Evolutionary conservation across 30 jellyfish, hydroid and myxozoan species (phyloP).

Genomic region (Nemopilema nomurai): DNA sequence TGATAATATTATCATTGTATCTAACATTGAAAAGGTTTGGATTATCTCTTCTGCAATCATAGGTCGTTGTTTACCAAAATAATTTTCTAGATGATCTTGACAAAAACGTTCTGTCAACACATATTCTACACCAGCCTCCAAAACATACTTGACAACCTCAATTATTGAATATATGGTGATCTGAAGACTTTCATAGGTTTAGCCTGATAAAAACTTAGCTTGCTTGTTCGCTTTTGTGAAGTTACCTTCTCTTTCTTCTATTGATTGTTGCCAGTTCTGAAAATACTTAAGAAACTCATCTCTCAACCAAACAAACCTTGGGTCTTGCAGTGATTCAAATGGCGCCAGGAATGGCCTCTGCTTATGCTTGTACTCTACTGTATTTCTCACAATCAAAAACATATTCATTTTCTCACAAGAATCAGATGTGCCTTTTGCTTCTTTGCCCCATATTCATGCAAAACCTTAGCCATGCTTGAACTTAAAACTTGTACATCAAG

Average conservation of each 20-base stretch:
- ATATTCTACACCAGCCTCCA: slow-evolving; percentile 17
- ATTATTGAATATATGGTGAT: slow-evolving; percentile 33
- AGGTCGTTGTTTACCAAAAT: slow-evolving; percentile 74
- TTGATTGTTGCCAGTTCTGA: slow-evolving; percentile 42
- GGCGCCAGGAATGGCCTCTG: slow-evolving; percentile 66
- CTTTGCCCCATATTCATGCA: slow-evolving; percentile 51
- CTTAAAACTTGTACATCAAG: slow-evolving; percentile 56
- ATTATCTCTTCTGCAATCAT: slow-evolving; percentile 63
- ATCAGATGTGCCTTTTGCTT: slow-evolving; percentile 48
- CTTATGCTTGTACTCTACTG: slow-evolving; percentile 29
- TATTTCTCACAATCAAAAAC: slow-evolving; percentile 58
- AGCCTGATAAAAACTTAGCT: slow-evolving; percentile 60
- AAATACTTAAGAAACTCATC: slow-evolving; percentile 45
- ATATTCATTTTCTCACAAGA: slow-evolving; percentile 58
- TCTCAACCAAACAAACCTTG: slow-evolving; percentile 46
- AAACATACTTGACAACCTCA: slow-evolving; percentile 21
- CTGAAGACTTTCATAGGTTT: slow-evolving; percentile 64
- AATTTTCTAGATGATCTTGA: slow-evolving; percentile 66
- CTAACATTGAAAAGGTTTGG: slow-evolving; percentile 50
- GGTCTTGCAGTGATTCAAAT: slow-evolving; percentile 34
- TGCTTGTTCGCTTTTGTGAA: slow-evolving; percentile 16
- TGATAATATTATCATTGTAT: slow-evolving; percentile 34
- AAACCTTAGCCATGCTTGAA: slow-evolving; percentile 34
- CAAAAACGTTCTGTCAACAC: slow-evolving; percentile 58
- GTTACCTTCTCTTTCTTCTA: slow-evolving; percentile 36